Base-by-base conservation (phyloP, 2,797 vertebrate species). In the Enteromius thamalakanensis region DNA sequence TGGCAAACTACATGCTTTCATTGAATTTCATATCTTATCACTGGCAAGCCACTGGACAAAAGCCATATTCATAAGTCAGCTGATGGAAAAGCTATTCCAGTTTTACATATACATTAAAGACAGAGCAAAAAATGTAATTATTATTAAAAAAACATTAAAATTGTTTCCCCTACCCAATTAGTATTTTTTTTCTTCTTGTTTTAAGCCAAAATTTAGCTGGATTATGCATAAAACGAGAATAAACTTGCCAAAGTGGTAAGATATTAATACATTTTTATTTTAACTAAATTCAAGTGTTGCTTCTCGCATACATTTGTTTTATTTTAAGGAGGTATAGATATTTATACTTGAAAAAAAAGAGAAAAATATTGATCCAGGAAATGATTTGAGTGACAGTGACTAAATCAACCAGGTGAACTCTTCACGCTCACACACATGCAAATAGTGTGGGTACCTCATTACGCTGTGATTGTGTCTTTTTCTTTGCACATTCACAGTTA, bases 371-470 rank as follows among this genome's bases (percentile, higher is more conserved):
- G 76, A 76, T 83, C 78, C 17, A 32, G 15, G 19, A 49, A 71
- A 79, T 80, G 14, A 82, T 71, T 55, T 55, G 60, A 26, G 58
- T 60, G 58, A 26, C 71, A 67, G 58, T 69, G 76, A 65, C 40
- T 34, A 68, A 77, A 80, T 65, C 62, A 84, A 58, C 37, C 69
- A 76, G 23, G 53, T 67, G 67, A 60, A 70, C 40, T 58, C 53
- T 72, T 55, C 55, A 75, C 40, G 80, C 69, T 77, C 64, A 74
- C 72, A 81, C 64, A 76, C 83, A 87, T 85, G 79, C 84, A 86
- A 51, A 80, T 19, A 51, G 17, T 47, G 82, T 77, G 47, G 32
- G 9, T 62, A 74, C 81, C 40, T 84, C 14, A 29, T 42, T 68
- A 23, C 45, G 26, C 74, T 60, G 80, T 42, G 65, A 86, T 45